Percentiles rank a stretch among this genome's conserved stretches.
phyloP scores from a whole-genome alignment of 2,888 invertebrate species.

The Eupithecia vulgata region DNA sequence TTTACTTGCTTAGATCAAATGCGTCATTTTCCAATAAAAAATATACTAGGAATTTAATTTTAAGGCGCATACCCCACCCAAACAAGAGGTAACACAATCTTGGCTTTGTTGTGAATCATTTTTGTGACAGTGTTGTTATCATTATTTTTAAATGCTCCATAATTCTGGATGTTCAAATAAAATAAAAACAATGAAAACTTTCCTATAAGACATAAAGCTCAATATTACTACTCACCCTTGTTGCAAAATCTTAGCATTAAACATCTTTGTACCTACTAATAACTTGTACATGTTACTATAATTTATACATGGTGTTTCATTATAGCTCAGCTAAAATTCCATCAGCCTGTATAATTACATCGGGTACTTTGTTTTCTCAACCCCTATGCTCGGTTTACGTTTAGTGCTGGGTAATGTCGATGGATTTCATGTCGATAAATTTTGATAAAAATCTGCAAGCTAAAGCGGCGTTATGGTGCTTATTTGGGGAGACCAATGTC shows the following conservation, averaged over 20 bases:
- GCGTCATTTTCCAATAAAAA: too few relatives aligned
- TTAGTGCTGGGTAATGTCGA: slow-evolving; percentile 43
- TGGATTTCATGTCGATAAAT: slow-evolving; percentile 6
- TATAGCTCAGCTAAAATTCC: slow-evolving; percentile 54
- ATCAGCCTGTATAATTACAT: slow-evolving; percentile 62
- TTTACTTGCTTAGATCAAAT: too few relatives aligned
- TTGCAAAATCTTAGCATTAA: slow-evolving; percentile 37
- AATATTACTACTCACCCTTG: background rate
- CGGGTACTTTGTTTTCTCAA: slow-evolving; percentile 64
- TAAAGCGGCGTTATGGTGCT: background rate
- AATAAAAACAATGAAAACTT: background rate
- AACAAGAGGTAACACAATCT: too few relatives aligned
- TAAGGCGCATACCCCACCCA: too few relatives aligned
- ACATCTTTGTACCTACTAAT: slow-evolving; percentile 26
- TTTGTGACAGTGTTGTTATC: background rate
- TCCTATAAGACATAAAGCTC: background rate
- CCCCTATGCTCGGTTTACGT: slow-evolving; percentile 70
- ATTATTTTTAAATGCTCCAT: background rate
- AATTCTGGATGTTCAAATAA: background rate
- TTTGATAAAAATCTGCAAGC: background rate
- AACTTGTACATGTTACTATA: slow-evolving; percentile 27
- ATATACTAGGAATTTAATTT: too few relatives aligned
- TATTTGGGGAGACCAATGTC: background rate
- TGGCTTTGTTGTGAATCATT: background rate
- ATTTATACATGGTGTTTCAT: slow-evolving; percentile 52